Evolutionary conservation across 2,888 invertebrate genomes (phyloP), one percentile per base, ranked within the genome.

Genomic region (Cryptocephalus primarius): DNA sequence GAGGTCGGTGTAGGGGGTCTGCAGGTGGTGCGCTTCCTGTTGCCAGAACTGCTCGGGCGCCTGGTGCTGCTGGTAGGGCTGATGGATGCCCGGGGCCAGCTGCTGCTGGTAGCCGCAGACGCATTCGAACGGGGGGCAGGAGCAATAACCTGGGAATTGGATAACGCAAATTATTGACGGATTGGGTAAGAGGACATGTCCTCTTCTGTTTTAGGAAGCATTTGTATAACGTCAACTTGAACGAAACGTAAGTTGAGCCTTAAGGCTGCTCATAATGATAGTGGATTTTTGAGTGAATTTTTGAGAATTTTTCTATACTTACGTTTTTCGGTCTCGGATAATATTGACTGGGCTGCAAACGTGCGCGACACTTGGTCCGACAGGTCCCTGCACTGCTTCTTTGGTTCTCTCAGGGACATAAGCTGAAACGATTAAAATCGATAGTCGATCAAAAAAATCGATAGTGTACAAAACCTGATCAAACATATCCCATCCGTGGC

Each of bases 41-140:
- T 65, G 60, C 71, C 71, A 71, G 50, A 69, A 70, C 10, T 64
- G 56, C 46, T 68, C 66, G 50, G 52, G 34, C 6, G 47, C 22
- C 44, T 60, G 58, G 40, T 60, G 60, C 38, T 64, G 65, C 50
- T 66, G 40, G 14, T 40, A 12, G 1, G 57, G 52, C 48, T 65
- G 66, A 48, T 63, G 64, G 48, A 65, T 50, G 39, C 58, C 54
- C 6, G 64, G 60, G 8, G 62, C 51, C 32, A 59, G 36, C 1
- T 63, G 49, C 38, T 64, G 57, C 55, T 73, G 70, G 45, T 71
- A 67, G 39, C 75, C 75, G 60, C 85, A 85, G 33, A 81, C 75
- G 62, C 85, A 85, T 60, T 85, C 84, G 68, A 85, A 85, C 0
- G 84, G 85, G 1, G 83, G 81, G 59, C 85, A 84, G 10, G 83